Evolutionary conservation across 2,888 invertebrate species (phyloP).

Genomic region (Parnassius smintheus): DNA sequence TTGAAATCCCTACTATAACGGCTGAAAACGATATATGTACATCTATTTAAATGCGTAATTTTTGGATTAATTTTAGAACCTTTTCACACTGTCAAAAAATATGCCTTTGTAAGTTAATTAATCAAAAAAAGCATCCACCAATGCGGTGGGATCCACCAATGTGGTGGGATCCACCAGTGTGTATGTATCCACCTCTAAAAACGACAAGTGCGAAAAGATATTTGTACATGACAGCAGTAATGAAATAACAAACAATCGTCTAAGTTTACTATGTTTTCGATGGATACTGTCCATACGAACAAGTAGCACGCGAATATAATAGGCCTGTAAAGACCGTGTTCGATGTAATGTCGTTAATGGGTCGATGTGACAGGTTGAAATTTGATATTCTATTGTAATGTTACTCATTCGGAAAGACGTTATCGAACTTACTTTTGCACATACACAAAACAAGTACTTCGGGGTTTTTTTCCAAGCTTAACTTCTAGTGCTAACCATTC

Average conservation of each 20-base stretch:
- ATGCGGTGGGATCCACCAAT: too few species aligned
- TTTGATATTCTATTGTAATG: neutral
- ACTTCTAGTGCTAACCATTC: constrained; percentile 53
- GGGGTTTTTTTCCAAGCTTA: constrained; percentile 71
- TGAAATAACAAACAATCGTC: constrained; percentile 13
- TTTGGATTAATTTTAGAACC: constrained; percentile 4
- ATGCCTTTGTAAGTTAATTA: neutral
- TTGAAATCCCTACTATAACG: constrained; percentile 29
- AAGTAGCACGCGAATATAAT: neutral
- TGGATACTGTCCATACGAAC: constrained; percentile 6
- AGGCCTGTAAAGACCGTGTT: too few species aligned
- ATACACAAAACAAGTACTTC: constrained; percentile 36
- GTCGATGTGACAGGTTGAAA: neutral
- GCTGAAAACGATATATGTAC: constrained; percentile 40
- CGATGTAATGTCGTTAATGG: too few species aligned
- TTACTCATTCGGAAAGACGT: constrained; percentile 9
- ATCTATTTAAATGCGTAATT: constrained; percentile 22
- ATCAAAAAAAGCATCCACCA: constrained; percentile 4
- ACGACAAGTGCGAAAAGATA: constrained; percentile 14
- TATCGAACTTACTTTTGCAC: neutral
- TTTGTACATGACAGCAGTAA: constrained; percentile 11
- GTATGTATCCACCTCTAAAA: neutral
- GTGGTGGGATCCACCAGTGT: too few species aligned
- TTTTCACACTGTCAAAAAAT: constrained; percentile 7
- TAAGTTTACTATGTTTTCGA: constrained; percentile 14